Evolutionary conservation across 2,113 vertebrate species (phyloP).

Genomic region (Trochalopteron elliotii): DNA sequence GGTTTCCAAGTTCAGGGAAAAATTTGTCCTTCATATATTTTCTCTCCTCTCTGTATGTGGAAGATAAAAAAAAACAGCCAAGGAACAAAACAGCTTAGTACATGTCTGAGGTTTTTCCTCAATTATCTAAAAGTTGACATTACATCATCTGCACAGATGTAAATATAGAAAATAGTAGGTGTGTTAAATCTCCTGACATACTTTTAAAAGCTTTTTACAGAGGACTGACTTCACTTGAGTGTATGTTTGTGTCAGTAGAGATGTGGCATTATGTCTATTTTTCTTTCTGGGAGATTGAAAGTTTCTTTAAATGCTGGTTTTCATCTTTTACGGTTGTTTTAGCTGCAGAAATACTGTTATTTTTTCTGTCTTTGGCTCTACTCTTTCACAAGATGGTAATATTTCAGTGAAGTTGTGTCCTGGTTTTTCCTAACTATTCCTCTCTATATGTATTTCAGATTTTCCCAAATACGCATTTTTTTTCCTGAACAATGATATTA

Average conservation of each 20-base stretch:
- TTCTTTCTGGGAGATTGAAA: neutral
- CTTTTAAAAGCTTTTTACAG: neutral
- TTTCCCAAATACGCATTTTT: neutral
- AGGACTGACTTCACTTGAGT: neutral
- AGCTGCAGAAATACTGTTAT: neutral
- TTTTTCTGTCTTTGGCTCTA: neutral
- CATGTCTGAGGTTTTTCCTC: neutral
- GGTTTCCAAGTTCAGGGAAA: neutral
- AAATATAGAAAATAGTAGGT: slow-evolving; percentile 53
- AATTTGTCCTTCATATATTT: neutral
- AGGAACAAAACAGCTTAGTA: neutral
- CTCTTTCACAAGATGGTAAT: neutral
- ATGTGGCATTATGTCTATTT: neutral
- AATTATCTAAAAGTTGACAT: slow-evolving; percentile 5
- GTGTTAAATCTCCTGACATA: neutral
- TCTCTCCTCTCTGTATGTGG: neutral
- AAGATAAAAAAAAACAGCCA: neutral
- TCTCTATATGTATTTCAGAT: neutral
- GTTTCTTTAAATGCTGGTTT: neutral
- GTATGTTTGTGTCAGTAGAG: neutral
- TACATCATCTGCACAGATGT: slow-evolving; percentile 19
- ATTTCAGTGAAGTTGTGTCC: neutral
- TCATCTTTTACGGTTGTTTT: neutral
- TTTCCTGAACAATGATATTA: neutral
- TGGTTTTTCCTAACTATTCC: neutral